Evolutionary conservation across 2,113 vertebrate genomes (phyloP).

Genomic region (Apteryx mantelli): DNA sequence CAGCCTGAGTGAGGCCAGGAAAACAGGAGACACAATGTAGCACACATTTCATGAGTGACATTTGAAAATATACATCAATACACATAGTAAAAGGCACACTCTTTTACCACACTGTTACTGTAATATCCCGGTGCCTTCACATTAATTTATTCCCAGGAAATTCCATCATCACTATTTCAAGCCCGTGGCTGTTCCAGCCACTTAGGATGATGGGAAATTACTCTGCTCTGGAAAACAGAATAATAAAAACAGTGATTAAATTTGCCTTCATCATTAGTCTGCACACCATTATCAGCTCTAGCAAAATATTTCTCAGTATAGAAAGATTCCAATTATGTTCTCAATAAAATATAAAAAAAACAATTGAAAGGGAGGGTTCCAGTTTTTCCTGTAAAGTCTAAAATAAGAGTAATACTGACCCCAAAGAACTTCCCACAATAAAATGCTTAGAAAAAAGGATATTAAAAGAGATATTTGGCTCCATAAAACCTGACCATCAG

Average conservation of each 20-base stretch:
- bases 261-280: constrained; percentile 15
- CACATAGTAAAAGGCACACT: neutral
- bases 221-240: constrained; percentile 12
- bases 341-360: neutral
- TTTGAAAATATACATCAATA: constrained; percentile 36
- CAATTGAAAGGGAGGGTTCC: neutral
- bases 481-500: neutral
- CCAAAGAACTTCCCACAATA: neutral
- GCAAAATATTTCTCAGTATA: neutral
- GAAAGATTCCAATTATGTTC: neutral
- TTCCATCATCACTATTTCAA: constrained; percentile 55
- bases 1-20: neutral
- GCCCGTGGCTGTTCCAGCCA: neutral
- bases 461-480: neutral
- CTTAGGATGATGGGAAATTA: constrained; percentile 44
- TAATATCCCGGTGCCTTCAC: constrained; percentile 22
- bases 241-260: constrained; percentile 41
- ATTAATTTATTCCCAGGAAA: constrained; percentile 62
- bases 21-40: neutral
- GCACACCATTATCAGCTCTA: neutral
- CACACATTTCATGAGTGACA: neutral
- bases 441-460: neutral
- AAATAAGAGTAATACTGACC: neutral
- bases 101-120: constrained; percentile 12
- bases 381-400: neutral